A percentile compares a stretch with the other conserved stretches of the same genome.
Conservation (phyloP, 2,797 vertebrate species). For the Merluccius polli region DNA sequence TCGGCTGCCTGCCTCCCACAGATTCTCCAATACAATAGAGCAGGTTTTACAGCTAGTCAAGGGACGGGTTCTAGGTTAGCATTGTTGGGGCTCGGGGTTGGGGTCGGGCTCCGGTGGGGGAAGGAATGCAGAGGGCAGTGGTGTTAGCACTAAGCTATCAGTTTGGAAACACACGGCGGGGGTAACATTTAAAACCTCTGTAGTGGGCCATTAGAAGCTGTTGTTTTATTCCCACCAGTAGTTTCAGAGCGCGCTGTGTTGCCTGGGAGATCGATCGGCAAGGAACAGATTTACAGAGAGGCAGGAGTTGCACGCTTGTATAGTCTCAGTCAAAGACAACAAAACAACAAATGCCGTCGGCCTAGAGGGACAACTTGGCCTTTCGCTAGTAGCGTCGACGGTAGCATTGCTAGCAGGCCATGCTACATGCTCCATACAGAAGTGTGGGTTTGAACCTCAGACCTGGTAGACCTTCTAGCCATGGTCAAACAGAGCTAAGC, state of each 20-base stretch:
- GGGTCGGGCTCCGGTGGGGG: conserved; percentile 20
- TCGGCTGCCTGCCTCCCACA: conserved; percentile 57
- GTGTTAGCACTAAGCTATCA: conserved; percentile 15
- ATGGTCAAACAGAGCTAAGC: not conserved
- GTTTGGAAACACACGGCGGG: not conserved
- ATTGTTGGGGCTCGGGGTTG: conserved; percentile 38
- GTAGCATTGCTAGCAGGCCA: not conserved
- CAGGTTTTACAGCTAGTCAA: conserved; percentile 62
- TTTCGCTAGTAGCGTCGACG: not conserved
- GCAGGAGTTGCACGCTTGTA: not conserved
- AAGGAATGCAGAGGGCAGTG: conserved; percentile 44
- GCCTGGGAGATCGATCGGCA: not conserved
- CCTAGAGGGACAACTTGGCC: not conserved
- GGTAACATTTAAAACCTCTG: not conserved
- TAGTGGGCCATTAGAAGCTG: not conserved
- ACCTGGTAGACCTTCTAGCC: not conserved
- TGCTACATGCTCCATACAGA: not conserved
- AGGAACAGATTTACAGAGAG: not conserved
- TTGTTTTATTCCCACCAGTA: not conserved
- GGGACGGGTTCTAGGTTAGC: conserved; percentile 43
- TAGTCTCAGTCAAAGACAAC: not conserved
- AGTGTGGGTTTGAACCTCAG: not conserved
- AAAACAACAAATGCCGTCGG: not conserved
- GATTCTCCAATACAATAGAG: conserved; percentile 69
- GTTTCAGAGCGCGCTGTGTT: not conserved